A percentile compares a stretch with the other conserved stretches of the same genome.
Conservation (phyloP, 2,797 vertebrate genomes). For the Diceros bicornis region DNA sequence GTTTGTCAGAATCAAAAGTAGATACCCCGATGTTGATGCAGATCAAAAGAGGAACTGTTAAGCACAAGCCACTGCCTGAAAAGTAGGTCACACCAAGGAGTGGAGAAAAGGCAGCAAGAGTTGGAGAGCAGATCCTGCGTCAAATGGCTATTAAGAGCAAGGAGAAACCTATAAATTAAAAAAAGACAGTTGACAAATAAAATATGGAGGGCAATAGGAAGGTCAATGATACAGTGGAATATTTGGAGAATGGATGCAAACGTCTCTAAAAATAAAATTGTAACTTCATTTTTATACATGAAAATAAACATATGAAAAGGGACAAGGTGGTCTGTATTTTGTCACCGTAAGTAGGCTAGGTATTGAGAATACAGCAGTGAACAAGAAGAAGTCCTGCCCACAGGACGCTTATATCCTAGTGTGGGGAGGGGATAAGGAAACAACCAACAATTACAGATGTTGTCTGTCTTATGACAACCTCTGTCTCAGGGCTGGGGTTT, state of each 20-base stretch:
- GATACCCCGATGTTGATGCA: no score
- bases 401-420: not conserved
- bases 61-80: not conserved
- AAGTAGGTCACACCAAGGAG: not conserved
- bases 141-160: not conserved
- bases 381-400: not conserved
- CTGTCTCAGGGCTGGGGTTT: not conserved
- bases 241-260: not conserved
- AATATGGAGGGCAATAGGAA: not conserved
- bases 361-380: not conserved
- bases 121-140: no score
- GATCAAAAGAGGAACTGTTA: not conserved
- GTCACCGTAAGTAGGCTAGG: not conserved
- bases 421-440: not conserved
- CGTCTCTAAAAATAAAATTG: not conserved
- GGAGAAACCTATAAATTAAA: not conserved
- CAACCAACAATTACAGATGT: not conserved
- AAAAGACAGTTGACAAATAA: not conserved
- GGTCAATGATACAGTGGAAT: not conserved
- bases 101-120: not conserved
- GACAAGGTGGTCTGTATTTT: not conserved
- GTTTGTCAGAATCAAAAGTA: not conserved
- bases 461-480: not conserved
- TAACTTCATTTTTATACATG: not conserved
- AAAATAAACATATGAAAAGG: not conserved